Evolutionary conservation across 2,113 vertebrate genomes (phyloP).

Genomic region (Oxyruncus cristatus): DNA sequence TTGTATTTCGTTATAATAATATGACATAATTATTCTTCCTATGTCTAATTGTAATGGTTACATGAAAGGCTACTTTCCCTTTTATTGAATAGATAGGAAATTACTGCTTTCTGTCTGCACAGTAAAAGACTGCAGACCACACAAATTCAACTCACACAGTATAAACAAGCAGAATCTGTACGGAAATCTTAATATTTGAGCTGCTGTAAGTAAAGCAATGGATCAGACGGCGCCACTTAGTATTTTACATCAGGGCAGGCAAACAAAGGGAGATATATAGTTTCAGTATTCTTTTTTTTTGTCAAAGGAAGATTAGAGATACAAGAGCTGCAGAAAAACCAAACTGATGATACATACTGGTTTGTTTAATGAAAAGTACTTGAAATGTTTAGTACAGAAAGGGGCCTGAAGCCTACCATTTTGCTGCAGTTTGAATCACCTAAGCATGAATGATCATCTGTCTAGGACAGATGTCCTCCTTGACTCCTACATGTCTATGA

Average conservation of each 20-base stretch:
- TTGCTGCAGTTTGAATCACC: not conserved
- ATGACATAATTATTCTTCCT: not conserved
- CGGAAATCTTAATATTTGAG: constrained; percentile 33
- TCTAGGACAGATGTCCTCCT: not conserved
- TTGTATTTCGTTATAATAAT: not conserved
- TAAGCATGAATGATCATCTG: not conserved
- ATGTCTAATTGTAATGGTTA: not conserved
- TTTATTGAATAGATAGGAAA: constrained; percentile 14
- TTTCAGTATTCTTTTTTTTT: not conserved
- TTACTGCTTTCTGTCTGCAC: not conserved
- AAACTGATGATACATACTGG: not conserved
- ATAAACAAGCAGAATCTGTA: constrained; percentile 38
- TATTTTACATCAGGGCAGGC: not conserved
- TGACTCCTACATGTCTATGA: not conserved
- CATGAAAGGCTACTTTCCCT: not conserved
- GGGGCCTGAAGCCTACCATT: not conserved
- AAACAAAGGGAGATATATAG: not conserved
- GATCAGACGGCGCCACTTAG: constrained; percentile 25
- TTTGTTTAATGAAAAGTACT: constrained; percentile 21
- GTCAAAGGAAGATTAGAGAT: not conserved
- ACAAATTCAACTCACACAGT: constrained; percentile 17
- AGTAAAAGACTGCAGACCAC: constrained; percentile 48
- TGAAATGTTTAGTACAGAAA: not conserved
- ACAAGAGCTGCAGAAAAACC: not conserved
- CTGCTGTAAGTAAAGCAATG: constrained; percentile 17